Conservation (phyloP, 2,888 invertebrate genomes). For the Pogonocherus hispidulus region DNA sequence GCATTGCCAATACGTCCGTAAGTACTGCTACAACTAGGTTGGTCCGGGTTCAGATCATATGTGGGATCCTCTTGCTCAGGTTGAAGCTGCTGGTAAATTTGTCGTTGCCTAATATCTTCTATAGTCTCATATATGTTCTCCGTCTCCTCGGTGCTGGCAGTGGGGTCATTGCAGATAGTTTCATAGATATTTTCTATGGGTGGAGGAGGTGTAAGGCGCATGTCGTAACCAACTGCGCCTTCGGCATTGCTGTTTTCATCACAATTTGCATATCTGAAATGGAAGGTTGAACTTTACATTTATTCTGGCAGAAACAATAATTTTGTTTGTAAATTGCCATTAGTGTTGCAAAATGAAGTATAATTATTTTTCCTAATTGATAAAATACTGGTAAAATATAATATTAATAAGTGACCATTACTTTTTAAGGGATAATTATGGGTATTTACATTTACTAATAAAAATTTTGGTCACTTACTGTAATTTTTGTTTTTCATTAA, state of each 20-base stretch:
- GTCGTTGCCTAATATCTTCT: conserved; percentile 68
- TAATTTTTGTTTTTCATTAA: too few relatives aligned
- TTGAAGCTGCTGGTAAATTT: conserved; percentile 42
- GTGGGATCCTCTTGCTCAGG: conserved; percentile 52
- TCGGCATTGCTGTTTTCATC: conserved; percentile 73
- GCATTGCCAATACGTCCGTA: conserved; percentile 68
- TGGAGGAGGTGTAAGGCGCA: conserved; percentile 39
- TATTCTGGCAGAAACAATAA: too few relatives aligned
- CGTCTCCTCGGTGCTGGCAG: conserved; percentile 58
- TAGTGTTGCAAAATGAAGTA: too few relatives aligned
- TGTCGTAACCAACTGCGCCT: conserved; percentile 70
- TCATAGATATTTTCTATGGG: conserved; percentile 73
- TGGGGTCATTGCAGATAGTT: conserved; percentile 68
- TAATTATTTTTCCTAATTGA: too few relatives aligned
- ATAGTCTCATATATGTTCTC: conserved; percentile 73
- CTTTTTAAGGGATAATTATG: too few relatives aligned
- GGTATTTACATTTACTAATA: too few relatives aligned
- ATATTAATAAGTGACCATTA: too few relatives aligned
- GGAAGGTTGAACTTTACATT: too few relatives aligned
- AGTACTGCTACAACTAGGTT: conserved; percentile 62
- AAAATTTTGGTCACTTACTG: too few relatives aligned
- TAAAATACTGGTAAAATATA: too few relatives aligned
- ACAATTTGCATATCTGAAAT: conserved; percentile 63
- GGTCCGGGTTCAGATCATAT: conserved; percentile 56
- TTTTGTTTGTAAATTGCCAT: too few relatives aligned